Percentiles rank a stretch among this genome's conserved stretches.
Evolutionary conservation across 2,888 invertebrate genomes (phyloP).

Genomic region (Drosophila diplacantha): DNA sequence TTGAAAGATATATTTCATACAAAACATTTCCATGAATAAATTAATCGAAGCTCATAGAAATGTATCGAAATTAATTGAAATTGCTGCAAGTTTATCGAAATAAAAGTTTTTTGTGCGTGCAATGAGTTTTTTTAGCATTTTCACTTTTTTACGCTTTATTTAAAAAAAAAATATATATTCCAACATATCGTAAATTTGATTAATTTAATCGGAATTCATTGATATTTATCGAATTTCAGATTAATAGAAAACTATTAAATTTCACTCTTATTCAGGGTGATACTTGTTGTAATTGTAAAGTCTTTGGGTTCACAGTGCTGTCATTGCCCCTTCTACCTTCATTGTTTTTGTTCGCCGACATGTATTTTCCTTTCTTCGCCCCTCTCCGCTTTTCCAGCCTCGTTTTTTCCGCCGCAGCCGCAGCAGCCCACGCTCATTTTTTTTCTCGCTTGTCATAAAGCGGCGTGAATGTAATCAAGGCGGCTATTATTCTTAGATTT

Average conservation of each 20-base stretch:
- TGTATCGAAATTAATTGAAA: neutral
- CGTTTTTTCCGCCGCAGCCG: neutral
- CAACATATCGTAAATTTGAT: too few species aligned
- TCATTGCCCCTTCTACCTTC: conserved; percentile 30
- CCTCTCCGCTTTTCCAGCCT: neutral
- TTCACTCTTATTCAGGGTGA: neutral
- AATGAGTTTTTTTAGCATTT: neutral
- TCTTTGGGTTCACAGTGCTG: conserved; percentile 6
- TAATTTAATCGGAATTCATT: too few species aligned
- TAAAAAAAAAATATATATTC: neutral
- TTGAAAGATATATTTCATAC: neutral
- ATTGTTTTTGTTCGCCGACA: conserved; percentile 33
- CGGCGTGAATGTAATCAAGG: conserved; percentile 69
- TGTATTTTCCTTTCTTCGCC: neutral
- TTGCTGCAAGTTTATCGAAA: neutral
- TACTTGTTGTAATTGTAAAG: neutral
- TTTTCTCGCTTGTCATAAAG: conserved; percentile 62
- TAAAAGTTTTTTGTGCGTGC: neutral
- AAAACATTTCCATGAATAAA: neutral
- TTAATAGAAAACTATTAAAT: neutral
- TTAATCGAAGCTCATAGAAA: neutral
- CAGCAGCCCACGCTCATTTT: conserved; percentile 20
- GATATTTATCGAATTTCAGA: neutral
- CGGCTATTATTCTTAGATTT: conserved; percentile 69
- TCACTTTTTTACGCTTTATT: neutral